Conservation (phyloP, 2,113 vertebrate genomes). For the Empidonax traillii region DNA sequence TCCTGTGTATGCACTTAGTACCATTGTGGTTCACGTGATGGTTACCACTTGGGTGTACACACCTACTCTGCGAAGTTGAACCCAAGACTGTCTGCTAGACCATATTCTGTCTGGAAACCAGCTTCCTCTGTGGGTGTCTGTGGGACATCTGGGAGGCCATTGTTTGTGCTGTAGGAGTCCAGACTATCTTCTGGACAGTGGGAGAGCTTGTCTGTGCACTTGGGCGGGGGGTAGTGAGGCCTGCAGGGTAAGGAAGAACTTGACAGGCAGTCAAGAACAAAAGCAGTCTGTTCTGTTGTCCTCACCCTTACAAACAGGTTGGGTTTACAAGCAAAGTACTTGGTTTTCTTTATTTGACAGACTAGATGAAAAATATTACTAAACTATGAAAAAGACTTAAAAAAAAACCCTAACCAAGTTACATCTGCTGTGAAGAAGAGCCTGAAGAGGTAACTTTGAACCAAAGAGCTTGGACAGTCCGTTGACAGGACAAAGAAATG, state of each 20-base stretch:
- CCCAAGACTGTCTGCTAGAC: background rate
- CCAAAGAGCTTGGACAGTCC: background rate
- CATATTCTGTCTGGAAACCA: background rate
- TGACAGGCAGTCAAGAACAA: background rate
- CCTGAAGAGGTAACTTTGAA: background rate
- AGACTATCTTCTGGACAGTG: background rate
- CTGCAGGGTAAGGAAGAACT: background rate
- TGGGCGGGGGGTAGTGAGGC: background rate
- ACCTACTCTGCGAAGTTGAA: background rate
- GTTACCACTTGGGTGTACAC: background rate
- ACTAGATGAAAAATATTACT: background rate
- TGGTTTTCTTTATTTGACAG: background rate
- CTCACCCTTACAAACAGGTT: background rate
- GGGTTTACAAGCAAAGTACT: background rate
- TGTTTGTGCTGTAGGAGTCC: background rate
- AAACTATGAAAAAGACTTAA: background rate
- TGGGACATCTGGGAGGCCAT: background rate
- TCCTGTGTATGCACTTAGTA: background rate
- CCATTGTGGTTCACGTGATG: background rate
- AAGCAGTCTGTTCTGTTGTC: background rate
- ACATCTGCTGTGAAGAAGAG: background rate
- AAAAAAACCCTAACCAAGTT: background rate
- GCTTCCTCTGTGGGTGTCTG: background rate
- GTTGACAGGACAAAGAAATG: background rate
- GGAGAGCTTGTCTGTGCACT: background rate